phyloP scores from a whole-genome alignment of 2,888 invertebrate genomes.

The Boloria selene region DNA sequence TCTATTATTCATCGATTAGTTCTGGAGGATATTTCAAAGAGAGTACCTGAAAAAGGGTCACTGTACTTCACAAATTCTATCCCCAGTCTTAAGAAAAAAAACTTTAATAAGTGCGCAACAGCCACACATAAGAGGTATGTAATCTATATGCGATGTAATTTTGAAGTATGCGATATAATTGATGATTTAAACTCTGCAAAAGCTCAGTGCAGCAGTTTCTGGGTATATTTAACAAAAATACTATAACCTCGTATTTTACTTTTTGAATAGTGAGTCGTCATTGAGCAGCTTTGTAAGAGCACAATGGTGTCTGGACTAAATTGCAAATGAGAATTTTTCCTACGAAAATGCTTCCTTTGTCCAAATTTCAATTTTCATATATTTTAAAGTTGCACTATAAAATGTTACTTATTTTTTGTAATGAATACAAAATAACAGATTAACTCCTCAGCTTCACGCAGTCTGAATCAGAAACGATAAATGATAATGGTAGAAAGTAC shows the following conservation, averaged over 20 bases:
- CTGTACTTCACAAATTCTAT: too few relatives aligned
- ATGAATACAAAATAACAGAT: constrained; percentile 21
- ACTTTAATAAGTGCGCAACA: too few relatives aligned
- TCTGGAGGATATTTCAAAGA: too few relatives aligned
- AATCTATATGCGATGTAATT: not conserved
- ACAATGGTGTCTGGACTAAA: constrained; percentile 32
- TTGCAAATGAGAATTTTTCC: constrained; percentile 31
- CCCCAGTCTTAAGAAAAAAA: too few relatives aligned
- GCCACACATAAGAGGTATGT: too few relatives aligned
- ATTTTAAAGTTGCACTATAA: constrained; percentile 25
- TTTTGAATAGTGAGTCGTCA: constrained; percentile 33
- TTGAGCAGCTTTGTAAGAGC: constrained; percentile 28
- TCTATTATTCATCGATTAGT: too few relatives aligned
- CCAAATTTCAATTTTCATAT: constrained; percentile 30
- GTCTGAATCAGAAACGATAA: not conserved
- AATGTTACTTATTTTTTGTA: constrained; percentile 13
- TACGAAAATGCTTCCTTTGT: constrained; percentile 30
- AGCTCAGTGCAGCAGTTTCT: constrained; percentile 9
- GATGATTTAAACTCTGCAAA: constrained; percentile 3
- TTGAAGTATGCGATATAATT: constrained; percentile 4
- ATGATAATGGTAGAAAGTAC: not conserved
- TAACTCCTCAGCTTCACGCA: constrained; percentile 3
- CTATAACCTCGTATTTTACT: constrained; percentile 32
- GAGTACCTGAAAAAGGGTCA: too few relatives aligned
- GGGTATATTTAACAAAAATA: constrained; percentile 30